A percentile compares a stretch with the other conserved stretches of the same genome.
Conservation (phyloP, 2,113 vertebrate species). For the Corvus hawaiiensis region DNA sequence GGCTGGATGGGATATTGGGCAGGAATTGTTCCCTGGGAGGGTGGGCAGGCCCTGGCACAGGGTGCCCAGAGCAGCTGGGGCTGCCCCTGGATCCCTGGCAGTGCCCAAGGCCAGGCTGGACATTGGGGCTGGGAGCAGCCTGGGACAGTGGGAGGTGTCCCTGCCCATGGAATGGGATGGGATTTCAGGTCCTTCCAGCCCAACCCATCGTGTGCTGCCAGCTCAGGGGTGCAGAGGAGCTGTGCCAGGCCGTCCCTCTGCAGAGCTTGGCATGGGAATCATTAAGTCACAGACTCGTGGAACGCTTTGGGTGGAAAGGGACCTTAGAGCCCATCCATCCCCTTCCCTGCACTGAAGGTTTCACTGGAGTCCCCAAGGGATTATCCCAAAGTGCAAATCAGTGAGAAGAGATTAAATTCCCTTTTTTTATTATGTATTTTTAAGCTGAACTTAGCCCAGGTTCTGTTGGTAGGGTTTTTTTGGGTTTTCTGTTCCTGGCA, state of each 20-base stretch:
- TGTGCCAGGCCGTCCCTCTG: neutral
- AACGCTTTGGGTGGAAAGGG: neutral
- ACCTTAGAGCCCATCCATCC: neutral
- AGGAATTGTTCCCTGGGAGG: neutral
- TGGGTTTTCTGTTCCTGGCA: neutral
- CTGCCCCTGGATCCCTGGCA: neutral
- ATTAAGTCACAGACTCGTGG: neutral
- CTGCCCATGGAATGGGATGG: neutral
- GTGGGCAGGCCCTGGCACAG: neutral
- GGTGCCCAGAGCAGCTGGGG: neutral
- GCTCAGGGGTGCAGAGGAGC: neutral
- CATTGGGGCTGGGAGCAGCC: neutral
- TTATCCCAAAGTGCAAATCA: neutral
- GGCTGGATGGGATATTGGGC: neutral
- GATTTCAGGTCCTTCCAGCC: neutral
- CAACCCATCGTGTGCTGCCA: neutral
- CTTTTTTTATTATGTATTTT: neutral
- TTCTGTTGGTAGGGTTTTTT: neutral
- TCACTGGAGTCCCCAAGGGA: neutral
- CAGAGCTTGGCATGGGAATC: neutral
- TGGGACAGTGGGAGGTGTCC: neutral
- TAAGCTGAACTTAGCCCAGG: neutral
- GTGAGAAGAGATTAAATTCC: neutral
- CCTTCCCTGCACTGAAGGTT: neutral
- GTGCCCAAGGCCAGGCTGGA: neutral